Conservation (phyloP, 2,888 invertebrate species). For the Trimorus sp. region DNA sequence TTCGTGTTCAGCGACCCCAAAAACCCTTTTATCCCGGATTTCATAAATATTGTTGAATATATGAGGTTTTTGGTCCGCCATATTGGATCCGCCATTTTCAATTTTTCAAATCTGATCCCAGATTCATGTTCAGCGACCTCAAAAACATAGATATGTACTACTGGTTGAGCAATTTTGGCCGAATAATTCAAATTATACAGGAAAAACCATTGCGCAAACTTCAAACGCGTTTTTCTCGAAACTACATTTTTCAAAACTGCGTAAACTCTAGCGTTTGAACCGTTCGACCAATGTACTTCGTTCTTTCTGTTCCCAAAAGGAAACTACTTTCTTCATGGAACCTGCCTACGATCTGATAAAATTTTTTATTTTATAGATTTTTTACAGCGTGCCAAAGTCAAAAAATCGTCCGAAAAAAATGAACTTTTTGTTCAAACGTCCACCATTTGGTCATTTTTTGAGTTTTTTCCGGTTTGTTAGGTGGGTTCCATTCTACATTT, state of each 20-base stretch:
- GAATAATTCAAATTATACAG: slow-evolving; percentile 14
- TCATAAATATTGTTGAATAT: too few relatives aligned
- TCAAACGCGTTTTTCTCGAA: slow-evolving; percentile 18
- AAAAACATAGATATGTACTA: neutral
- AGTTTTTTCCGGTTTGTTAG: too few relatives aligned
- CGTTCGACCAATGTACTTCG: neutral
- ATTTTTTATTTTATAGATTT: too few relatives aligned
- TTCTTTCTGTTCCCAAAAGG: neutral
- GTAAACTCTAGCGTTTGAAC: neutral
- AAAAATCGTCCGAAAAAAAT: too few relatives aligned
- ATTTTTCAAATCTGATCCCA: too few relatives aligned
- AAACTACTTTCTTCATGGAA: slow-evolving; percentile 2
- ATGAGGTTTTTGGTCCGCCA: too few relatives aligned
- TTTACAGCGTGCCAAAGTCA: too few relatives aligned
- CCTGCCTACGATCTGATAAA: neutral
- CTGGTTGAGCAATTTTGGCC: slow-evolving; percentile 10
- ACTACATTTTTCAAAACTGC: slow-evolving; percentile 18
- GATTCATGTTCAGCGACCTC: too few relatives aligned
- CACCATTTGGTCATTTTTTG: slow-evolving; percentile 1
- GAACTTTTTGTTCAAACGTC: slow-evolving; percentile 3
- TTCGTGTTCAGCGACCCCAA: slow-evolving; percentile 3
- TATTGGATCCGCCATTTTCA: too few relatives aligned
- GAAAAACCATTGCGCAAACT: slow-evolving; percentile 20
- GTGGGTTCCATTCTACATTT: too few relatives aligned
- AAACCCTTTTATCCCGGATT: neutral